Conservation (phyloP, 1,140 invertebrate species). For the Rhagoletis pomonella region DNA sequence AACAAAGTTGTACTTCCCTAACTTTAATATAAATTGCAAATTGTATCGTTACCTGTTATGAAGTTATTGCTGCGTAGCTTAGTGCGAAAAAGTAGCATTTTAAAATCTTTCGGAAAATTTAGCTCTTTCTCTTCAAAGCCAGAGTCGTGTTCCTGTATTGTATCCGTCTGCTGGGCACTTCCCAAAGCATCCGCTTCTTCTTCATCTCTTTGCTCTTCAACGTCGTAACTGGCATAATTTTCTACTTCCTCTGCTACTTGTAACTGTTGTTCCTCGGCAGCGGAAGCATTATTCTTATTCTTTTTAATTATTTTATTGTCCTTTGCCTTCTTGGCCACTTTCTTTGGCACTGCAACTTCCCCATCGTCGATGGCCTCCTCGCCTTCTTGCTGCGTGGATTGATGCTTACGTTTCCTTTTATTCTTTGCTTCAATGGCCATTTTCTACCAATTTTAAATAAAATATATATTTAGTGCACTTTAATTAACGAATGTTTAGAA, state of each 20-base stretch:
- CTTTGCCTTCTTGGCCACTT: constrained; percentile 66
- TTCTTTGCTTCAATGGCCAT: constrained; percentile 70
- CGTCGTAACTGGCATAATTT: constrained; percentile 54
- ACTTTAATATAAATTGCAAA: neutral
- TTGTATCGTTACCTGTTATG: constrained; percentile 65
- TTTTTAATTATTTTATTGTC: constrained; percentile 59
- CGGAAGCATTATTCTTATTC: neutral
- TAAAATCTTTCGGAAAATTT: constrained; percentile 69
- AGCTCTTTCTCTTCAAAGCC: constrained; percentile 61
- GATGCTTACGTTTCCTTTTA: constrained; percentile 63
- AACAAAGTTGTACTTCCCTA: neutral
- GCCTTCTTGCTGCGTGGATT: constrained; percentile 44
- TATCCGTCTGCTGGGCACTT: constrained; percentile 51
- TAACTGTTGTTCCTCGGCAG: neutral
- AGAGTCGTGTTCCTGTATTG: constrained; percentile 61
- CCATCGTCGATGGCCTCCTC: constrained; percentile 60
- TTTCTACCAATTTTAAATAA: constrained; percentile 22
- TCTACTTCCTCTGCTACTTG: neutral
- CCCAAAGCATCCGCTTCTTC: neutral
- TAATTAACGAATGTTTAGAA: neutral
- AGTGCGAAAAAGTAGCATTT: constrained; percentile 68
- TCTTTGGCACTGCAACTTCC: constrained; percentile 66
- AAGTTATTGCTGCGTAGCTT: constrained; percentile 67
- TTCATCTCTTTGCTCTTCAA: constrained; percentile 54
- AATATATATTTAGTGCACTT: neutral